A percentile compares a stretch with the other conserved stretches of the same genome.
Conservation (phyloP, 2,797 vertebrate species). For the Anomalospiza imberbis region DNA sequence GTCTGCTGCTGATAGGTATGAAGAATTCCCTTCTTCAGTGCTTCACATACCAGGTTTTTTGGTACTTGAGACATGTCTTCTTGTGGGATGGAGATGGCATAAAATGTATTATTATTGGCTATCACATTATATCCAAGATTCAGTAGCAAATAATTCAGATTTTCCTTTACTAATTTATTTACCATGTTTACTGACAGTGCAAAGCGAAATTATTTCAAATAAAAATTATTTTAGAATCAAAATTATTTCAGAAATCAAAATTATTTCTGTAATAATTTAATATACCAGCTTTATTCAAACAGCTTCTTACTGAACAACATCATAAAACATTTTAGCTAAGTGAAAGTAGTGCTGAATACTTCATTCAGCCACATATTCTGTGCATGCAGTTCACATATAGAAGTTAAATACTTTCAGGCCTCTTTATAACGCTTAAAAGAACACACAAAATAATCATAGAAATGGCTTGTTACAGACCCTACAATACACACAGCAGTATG, state of each 20-base stretch:
- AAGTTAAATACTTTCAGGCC: neutral
- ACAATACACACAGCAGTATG: neutral
- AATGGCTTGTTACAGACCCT: neutral
- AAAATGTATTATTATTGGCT: neutral
- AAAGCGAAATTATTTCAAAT: neutral
- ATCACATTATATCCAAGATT: neutral
- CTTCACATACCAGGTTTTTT: neutral
- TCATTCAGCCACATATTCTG: neutral
- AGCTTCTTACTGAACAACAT: neutral
- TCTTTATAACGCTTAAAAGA: neutral
- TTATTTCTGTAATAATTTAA: neutral
- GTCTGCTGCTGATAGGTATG: neutral
- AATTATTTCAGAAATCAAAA: no score
- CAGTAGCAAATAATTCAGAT: neutral
- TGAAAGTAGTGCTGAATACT: neutral
- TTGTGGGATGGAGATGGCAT: neutral
- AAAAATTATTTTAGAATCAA: no score
- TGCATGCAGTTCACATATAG: fast-evolving
- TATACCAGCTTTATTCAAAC: neutral
- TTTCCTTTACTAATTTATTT: neutral
- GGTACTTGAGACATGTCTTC: neutral
- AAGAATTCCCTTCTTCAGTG: neutral
- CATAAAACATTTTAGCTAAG: neutral
- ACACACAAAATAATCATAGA: neutral
- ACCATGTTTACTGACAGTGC: neutral